A percentile compares a stretch with the other conserved stretches of the same genome.
phyloP scores from a whole-genome alignment of 35 echinoderm and acorn worm genomes.

The Holothuria glaberrima region DNA sequence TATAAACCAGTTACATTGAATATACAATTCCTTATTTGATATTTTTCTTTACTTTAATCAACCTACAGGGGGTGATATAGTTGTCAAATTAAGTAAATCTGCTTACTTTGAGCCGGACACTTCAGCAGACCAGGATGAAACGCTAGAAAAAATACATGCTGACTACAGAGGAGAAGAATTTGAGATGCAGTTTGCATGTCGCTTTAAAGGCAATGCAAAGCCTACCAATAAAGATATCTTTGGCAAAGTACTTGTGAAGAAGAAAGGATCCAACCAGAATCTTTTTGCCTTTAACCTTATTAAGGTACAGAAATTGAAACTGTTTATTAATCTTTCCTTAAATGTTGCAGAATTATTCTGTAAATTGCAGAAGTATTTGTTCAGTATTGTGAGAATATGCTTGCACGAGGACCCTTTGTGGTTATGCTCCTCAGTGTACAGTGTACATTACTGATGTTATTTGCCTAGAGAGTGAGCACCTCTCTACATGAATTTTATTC shows the following conservation, averaged over 20 bases:
- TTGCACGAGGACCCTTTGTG: no score
- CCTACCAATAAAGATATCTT: slow-evolving; percentile 89
- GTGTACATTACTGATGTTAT: no score
- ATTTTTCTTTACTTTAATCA: no score
- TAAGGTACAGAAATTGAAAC: slow-evolving; percentile 67
- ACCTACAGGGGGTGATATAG: slow-evolving; percentile 79
- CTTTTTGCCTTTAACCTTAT: slow-evolving; percentile 95
- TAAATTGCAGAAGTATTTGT: no score
- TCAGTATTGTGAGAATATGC: no score
- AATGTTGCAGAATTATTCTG: no score
- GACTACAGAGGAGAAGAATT: slow-evolving; percentile 93
- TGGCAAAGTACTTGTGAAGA: slow-evolving; percentile 95
- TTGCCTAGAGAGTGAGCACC: no score
- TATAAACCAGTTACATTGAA: no score
- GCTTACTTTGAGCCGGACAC: slow-evolving; percentile 96
- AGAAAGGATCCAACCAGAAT: slow-evolving; percentile 73
- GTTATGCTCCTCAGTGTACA: no score
- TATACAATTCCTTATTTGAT: no score
- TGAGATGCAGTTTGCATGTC: slow-evolving; percentile 96
- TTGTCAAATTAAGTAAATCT: slow-evolving; percentile 81
- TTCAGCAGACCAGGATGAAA: slow-evolving; percentile 72
- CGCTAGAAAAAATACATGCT: slow-evolving; percentile 78
- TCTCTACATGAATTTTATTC: no score
- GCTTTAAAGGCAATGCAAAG: slow-evolving; percentile 75
- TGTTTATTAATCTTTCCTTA: no score